Base-by-base conservation (phyloP, 2,888 invertebrate species). In the Flabesymbios commensalis region DNA sequence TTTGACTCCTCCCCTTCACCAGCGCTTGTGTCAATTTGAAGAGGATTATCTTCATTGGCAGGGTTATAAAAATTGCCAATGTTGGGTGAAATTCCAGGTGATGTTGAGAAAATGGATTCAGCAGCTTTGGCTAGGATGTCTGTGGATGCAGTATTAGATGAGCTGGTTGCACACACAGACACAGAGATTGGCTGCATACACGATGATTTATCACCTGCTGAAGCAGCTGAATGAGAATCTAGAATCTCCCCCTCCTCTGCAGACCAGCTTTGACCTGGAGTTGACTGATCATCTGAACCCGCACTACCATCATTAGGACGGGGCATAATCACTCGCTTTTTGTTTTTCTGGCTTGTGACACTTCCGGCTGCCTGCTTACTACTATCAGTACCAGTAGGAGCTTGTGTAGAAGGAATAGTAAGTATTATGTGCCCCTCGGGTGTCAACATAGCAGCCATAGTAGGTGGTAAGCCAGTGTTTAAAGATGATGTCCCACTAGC, bases 111-210 rank as follows among this genome's bases (percentile, higher is more conserved):
- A 39, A 83, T 83, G 0, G 83, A 82, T 62, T 81, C 80, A 14
- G 82, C 79, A 22, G 83, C 83, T 72, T 82, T 78, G 3, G 83
- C 83, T 51, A 83, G 72, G 59, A 83, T 83, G 65, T 80, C 79
- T 5, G 61, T 69, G 24, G 54, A 53, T 5, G 64, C 29, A 7
- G 48, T 1, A 7, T 31, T 14, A 1, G 26, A 2, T n/a, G 55
- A 28, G 10, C 19, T 5, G 26, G 22, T 29, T 28, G 55, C 7
- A 36, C 36, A n/a, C 2, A 29, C 26, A 17, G 26, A 22, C 24
- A 26, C 22, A n/a, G 31, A 19, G 17, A 49, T 7, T 10, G 49
- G 10, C 24, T 7, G 17, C 7, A n/a, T n/a, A n/a, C n/a, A n/a
- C n/a, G n/a, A n/a, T n/a, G n/a, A n/a, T n/a, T n/a, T n/a, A n/a